Base-by-base conservation (phyloP, 2,797 vertebrate genomes). In the Pelobates cultripes region DNA sequence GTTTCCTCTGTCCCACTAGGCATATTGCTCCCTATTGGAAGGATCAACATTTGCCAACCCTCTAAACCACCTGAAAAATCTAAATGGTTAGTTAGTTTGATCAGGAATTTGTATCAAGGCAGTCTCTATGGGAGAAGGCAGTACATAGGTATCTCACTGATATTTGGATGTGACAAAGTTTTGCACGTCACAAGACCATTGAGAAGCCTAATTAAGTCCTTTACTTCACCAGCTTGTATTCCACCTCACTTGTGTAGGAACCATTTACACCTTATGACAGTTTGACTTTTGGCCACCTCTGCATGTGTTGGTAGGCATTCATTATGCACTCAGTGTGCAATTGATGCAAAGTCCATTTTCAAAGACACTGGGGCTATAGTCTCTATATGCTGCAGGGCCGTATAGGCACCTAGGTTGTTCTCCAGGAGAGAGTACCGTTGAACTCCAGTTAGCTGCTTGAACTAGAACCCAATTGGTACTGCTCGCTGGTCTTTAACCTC, bases 51-150 rank as follows among this genome's bases (percentile, higher is more conserved):
- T 66, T 66, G 63, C n/a, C 63, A 66, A 3, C 4, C 63, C 63
- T 12, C 12, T 17, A n/a, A 5, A 66, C 5, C 63, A 66, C 63
- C 63, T 7, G 63, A 66, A 66, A 66, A 66, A 4, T 66, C 63
- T 28, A 66, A 66, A 66, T 66, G 63, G n/a, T 66, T 66, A 7
- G 63, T 66, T 66, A 66, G 63, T 40, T 66, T n/a, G n/a, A 6
- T 6, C 28, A 41, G 7, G 5, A 66, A 28, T n/a, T n/a, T n/a
- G n/a, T n/a, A n/a, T n/a, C n/a, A n/a, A n/a, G n/a, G n/a, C n/a
- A n/a, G n/a, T 47, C 45, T 47, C 9, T 9, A 47, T 47, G 9
- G 9, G 45, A 9, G 4, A 47, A 47, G 45, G 45, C 45, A 47
- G 45, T 47, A 9, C 4, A 47, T 9, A 47, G 45, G 45, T 47